Percentiles rank a stretch among this genome's conserved stretches.
These are phyloP conservation scores for Drosophila picticornis DNA, from an alignment of 2,888 invertebrate species.

Conservation along the genomic window DNA sequence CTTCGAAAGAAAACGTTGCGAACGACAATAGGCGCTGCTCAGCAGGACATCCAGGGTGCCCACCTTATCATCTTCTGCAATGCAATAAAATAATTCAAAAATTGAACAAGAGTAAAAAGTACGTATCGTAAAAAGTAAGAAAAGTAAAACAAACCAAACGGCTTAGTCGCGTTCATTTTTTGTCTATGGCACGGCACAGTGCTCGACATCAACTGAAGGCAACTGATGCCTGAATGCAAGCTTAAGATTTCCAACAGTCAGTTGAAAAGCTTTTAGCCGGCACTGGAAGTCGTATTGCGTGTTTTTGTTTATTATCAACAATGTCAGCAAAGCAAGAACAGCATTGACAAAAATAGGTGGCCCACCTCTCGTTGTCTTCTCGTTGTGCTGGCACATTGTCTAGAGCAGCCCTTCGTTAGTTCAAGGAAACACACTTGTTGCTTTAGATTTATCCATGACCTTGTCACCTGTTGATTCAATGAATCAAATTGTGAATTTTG, in stretches of 20 bases:
- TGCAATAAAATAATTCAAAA: conserved; percentile 2
- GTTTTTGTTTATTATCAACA: conserved; percentile 48
- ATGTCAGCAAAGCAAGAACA: conserved; percentile 10
- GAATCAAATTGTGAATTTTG: conserved; percentile 33
- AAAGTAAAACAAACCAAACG: conserved; percentile 12
- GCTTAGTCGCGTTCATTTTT: conserved; percentile 24
- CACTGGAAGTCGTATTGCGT: conserved; percentile 38
- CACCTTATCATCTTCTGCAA: conserved; percentile 84
- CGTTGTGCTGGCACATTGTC: too few relatives aligned
- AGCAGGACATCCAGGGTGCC: conserved; percentile 94
- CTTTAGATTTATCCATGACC: conserved; percentile 48
- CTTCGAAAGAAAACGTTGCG: conserved; percentile 95
- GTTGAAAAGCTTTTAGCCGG: conserved; percentile 53
- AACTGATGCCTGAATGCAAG: conserved; percentile 3
- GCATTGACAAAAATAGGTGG: conserved; percentile 17
- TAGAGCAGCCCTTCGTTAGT: background rate
- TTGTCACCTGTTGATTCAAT: conserved; percentile 63
- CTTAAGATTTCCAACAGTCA: conserved; percentile 47
- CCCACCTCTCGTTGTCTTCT: background rate
- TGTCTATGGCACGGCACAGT: conserved; percentile 10
- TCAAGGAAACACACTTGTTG: conserved; percentile 61
- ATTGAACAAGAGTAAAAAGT: conserved; percentile 1
- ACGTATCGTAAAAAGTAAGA: background rate
- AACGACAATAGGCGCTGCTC: conserved; percentile 95
- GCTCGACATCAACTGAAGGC: conserved; percentile 22